Percentiles rank a stretch among this genome's conserved stretches.
Evolutionary conservation across 2,888 invertebrate genomes (phyloP).

Genomic region (Stenichneumon culpator): DNA sequence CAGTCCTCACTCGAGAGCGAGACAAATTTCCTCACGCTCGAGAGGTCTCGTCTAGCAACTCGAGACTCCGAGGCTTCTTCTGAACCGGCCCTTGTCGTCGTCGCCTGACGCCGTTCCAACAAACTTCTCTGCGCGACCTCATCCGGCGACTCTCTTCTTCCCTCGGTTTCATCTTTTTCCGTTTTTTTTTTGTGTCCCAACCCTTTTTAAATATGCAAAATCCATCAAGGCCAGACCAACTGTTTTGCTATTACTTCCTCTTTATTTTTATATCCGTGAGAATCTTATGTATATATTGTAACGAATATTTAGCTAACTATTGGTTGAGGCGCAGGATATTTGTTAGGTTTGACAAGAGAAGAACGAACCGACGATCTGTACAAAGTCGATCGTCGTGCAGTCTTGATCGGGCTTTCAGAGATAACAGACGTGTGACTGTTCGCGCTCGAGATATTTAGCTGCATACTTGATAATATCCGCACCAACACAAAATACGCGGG

Average conservation of each 20-base stretch:
- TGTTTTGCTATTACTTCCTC: not conserved
- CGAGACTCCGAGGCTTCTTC: constrained; percentile 12
- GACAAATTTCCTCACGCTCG: constrained; percentile 52
- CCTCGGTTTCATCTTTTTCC: not conserved
- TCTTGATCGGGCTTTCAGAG: too few species aligned
- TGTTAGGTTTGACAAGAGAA: too few species aligned
- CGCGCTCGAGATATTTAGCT: too few species aligned
- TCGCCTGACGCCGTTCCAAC: constrained; percentile 61
- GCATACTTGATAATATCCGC: too few species aligned
- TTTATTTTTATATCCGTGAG: not conserved
- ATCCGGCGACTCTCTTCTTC: not conserved
- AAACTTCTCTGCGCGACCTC: constrained; percentile 53
- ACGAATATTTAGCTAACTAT: too few species aligned
- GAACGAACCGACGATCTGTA: too few species aligned
- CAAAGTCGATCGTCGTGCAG: too few species aligned
- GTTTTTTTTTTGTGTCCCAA: not conserved
- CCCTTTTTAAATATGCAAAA: constrained; percentile 27
- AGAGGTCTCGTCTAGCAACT: constrained; percentile 20
- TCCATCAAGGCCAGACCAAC: not conserved
- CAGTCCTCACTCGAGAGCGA: constrained; percentile 22
- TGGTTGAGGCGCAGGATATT: too few species aligned
- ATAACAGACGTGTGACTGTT: too few species aligned
- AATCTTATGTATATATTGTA: not conserved
- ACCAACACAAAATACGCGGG: too few species aligned
- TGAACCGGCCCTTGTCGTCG: constrained; percentile 1